Evolutionary conservation across 2,888 invertebrate species (phyloP), one percentile per base, ranked within the genome.

Genomic region (Acronicta psi): DNA sequence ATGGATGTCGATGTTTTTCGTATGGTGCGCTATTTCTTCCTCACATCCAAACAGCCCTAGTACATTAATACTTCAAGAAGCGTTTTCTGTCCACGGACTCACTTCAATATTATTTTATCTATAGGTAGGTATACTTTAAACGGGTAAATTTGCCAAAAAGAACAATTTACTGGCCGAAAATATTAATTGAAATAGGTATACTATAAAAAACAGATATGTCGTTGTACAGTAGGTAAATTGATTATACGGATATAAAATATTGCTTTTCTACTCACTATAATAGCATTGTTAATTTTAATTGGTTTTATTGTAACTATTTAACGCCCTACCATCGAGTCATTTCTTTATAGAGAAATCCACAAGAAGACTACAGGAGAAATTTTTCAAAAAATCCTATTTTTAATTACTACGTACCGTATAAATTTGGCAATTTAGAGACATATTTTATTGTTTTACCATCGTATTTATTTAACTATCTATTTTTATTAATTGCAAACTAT

Each of bases 181-280:
- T 63, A 68, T 80, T 82, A 76, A 73, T 82, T 85, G 83, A 80
- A 84, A 86, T 84, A 87, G 83, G 85, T 86, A 86, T 79, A 83
- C 75, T 89, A 85, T 88, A 87, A 90, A 89, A 91, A 90, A 86
- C 87, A 85, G 93, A 93, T 93, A 92, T 93, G 93, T 93, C 87
- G 81, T 90, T 86, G 90, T 87, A 88, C 81, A 86, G 84, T 84
- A 82, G 80, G 84, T 85, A 82, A 83, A 84, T 70, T 83, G 83
- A 84, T 84, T 87, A 89, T 80, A 88, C 63, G 83, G 87, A 82
- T 90, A 88, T 87, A 87, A 88, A 89, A 88, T 88, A 89, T 91
- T 89, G 90, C 87, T 85, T 87, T 73, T 84, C 91, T 92, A 92
- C 87, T 79, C 86, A 85, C 92, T 93, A 92, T 82, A 75, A 75